A percentile compares a stretch with the other conserved stretches of the same genome.
These are phyloP conservation scores for Lutjanus erythropterus DNA, from an alignment of 2,113 vertebrate genomes.

Conservation along the genomic window DNA sequence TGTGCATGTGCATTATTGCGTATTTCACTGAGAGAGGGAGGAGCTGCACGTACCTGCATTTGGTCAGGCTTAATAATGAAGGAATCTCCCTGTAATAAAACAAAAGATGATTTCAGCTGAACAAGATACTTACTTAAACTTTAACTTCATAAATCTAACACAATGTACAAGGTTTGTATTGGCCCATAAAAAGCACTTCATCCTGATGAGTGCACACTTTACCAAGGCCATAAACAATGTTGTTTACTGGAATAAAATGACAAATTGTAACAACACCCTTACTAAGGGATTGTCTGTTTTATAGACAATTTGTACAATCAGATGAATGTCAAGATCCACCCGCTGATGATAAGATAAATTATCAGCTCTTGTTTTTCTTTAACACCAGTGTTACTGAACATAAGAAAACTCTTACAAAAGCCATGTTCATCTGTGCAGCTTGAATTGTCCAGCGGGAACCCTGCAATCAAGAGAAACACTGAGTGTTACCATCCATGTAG, in stretches of 20 bases:
- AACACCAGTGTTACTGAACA: neutral
- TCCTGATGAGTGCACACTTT: neutral
- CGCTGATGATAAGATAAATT: conserved; percentile 29
- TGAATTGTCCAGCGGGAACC: conserved; percentile 98
- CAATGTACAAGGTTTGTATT: neutral
- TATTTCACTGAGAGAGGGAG: neutral
- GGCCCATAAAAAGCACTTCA: neutral
- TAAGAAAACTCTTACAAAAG: conserved; percentile 88
- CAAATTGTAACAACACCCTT: neutral
- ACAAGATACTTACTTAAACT: conserved; percentile 29
- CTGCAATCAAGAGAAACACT: conserved; percentile 78
- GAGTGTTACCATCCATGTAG: neutral
- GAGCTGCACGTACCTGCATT: conserved; percentile 89
- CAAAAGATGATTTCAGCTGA: conserved; percentile 20
- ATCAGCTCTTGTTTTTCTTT: too few relatives aligned
- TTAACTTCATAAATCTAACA: conserved; percentile 36
- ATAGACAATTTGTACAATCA: conserved; percentile 7
- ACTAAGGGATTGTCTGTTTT: neutral
- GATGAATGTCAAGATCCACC: neutral
- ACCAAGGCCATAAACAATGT: conserved; percentile 25
- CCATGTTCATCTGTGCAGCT: conserved; percentile 94
- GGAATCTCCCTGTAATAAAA: conserved; percentile 85
- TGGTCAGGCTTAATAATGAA: conserved; percentile 94
- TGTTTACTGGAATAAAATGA: neutral
- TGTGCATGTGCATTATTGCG: too few relatives aligned